These are phyloP conservation scores for Pteronotus mesoamericanus DNA, from an alignment of 2,797 vertebrate species.

Conservation along the genomic window DNA sequence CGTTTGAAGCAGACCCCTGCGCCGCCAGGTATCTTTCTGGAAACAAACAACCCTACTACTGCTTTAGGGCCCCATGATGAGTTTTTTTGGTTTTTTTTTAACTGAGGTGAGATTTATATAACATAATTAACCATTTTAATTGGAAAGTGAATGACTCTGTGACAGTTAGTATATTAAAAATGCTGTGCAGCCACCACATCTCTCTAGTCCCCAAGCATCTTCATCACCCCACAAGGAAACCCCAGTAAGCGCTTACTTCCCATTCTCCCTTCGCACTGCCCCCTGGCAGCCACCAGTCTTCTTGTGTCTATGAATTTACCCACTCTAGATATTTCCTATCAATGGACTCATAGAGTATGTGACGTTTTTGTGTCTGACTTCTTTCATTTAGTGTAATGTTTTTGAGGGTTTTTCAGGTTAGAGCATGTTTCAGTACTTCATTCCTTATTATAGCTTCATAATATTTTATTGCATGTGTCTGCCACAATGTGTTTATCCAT, in stretches of 20 bases:
- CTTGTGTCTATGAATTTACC: background rate
- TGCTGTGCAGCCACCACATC: background rate
- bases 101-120: background rate
- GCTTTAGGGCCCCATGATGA: background rate
- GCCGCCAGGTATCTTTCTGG: background rate
- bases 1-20: background rate
- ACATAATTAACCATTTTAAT: background rate
- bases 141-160: background rate
- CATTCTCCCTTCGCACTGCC: background rate
- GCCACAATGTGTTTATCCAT: background rate
- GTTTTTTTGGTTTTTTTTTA: background rate
- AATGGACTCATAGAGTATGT: background rate
- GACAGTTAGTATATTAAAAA: background rate
- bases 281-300: background rate
- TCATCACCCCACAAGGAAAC: background rate
- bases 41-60: background rate
- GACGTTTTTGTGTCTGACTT: background rate
- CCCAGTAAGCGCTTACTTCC: background rate
- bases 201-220: background rate
- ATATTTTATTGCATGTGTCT: background rate
- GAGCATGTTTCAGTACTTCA: background rate
- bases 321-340: background rate
- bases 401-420: background rate
- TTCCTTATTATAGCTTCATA: background rate
- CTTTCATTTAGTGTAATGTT: background rate